Evolutionary conservation across 1,140 invertebrate species (phyloP), one percentile per base, ranked within the genome.

Genomic region (Drosophila tsacasi): DNA sequence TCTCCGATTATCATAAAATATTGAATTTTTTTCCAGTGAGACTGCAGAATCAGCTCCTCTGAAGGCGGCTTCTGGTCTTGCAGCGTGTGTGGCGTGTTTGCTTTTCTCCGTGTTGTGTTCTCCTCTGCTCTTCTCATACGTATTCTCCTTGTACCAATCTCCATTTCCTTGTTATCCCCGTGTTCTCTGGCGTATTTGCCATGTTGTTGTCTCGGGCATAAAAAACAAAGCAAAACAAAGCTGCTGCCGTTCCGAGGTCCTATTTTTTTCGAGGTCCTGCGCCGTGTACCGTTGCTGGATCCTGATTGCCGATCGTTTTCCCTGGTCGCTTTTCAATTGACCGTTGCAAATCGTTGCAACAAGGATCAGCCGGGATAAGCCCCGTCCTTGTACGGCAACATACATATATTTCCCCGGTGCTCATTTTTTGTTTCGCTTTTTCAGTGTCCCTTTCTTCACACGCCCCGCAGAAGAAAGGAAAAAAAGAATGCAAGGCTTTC

Each of bases 321-420:
- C 75, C 75, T 57, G 85, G 78, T 40, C 81, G 81, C 76, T 77
- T 92, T 91, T 92, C 91, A 92, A 92, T 92, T 92, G 91, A 92
- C 91, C 91, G 79, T 91, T 79, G 57, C 47, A 77, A 77, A 60
- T 89, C 82, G 91, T 89, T 79, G 91, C 77, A 91, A 89, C 85
- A 90, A 79, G 87, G 91, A 82, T 92, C 73, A 92, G 91, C 84
- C 71, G 44, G 91, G 91, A 92, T 92, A 81, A 92, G 91, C 91
- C 74, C 13, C 37, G 63, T 89, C 54, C 63, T 89, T 89, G 76
- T 83, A 83, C 77, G 71, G 61, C 66, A 87, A 73, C 37, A 55
- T 49, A 54, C 3, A 27, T 50, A 37, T 32, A 54, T 35, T 63
- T 52, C 61, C 47, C 27, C 25, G 49, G 58, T 65, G 59, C 32